phyloP scores from a whole-genome alignment of 2,888 invertebrate species.

The Oscheius sp. region DNA sequence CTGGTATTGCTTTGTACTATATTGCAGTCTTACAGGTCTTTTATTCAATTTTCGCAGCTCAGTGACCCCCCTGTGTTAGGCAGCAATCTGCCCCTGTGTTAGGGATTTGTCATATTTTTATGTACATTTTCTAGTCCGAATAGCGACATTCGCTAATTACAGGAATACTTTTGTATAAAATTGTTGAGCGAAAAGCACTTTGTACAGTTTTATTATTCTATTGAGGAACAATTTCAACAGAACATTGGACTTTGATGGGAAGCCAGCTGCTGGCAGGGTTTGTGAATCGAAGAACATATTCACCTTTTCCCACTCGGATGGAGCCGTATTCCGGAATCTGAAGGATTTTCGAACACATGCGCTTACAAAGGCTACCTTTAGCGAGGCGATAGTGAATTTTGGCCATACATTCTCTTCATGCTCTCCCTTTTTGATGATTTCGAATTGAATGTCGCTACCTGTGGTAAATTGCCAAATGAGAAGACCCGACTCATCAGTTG shows the following conservation, averaged over 20 bases:
- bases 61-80: slow-evolving; percentile 16
- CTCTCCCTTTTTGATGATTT: slow-evolving; percentile 47
- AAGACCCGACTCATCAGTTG: slow-evolving; percentile 43
- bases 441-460: slow-evolving; percentile 62
- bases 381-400: slow-evolving; percentile 55
- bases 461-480: slow-evolving; percentile 62
- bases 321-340: slow-evolving; percentile 59
- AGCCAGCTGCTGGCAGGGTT: slow-evolving; percentile 59
- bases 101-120: slow-evolving; percentile 9
- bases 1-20: slow-evolving; percentile 5
- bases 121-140: neutral
- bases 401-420: slow-evolving; percentile 58
- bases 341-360: neutral
- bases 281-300: slow-evolving; percentile 59
- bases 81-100: neutral
- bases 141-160: neutral
- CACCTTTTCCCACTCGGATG: slow-evolving; percentile 45
- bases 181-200: neutral
- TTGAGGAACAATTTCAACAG: slow-evolving; percentile 29
- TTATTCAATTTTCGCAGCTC: slow-evolving; percentile 7
- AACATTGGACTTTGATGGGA: slow-evolving; percentile 50
- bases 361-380: slow-evolving; percentile 41
- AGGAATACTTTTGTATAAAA: neutral
- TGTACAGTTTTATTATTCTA: neutral
- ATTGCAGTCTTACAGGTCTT: slow-evolving; percentile 6